Conservation (phyloP, 2,888 invertebrate species). For the Gastrophysa polygoni region DNA sequence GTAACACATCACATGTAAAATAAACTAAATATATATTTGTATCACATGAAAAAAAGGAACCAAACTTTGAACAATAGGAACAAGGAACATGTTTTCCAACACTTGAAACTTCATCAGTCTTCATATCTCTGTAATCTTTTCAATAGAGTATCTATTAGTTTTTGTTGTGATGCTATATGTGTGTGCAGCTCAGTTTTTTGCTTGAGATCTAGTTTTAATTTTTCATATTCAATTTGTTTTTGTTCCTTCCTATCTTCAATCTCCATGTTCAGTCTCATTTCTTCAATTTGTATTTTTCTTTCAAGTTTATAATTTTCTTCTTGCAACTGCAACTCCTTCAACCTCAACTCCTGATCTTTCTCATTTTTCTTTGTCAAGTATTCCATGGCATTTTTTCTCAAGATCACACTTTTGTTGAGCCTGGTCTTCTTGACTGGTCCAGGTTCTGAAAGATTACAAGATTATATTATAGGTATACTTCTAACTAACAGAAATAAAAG, state of each 20-base stretch:
- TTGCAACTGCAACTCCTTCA: neutral
- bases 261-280: neutral
- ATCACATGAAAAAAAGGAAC: neutral
- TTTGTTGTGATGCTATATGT: neutral
- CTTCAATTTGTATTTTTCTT: neutral
- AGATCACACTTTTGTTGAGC: neutral
- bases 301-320: neutral
- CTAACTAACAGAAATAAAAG: no score
- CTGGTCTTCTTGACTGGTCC: neutral
- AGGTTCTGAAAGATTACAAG: neutral
- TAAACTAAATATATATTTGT: no score
- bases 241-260: neutral
- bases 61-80: neutral
- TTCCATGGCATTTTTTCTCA: conserved; percentile 8
- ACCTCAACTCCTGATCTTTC: conserved; percentile 2
- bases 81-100: neutral
- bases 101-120: neutral
- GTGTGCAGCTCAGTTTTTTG: neutral
- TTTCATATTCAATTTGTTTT: neutral
- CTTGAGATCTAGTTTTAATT: neutral
- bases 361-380: conserved; percentile 2
- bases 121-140: conserved; percentile 3
- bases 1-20: no score
- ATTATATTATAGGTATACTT: no score
- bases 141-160: neutral